Percentiles rank a stretch among this genome's conserved stretches.
Evolutionary conservation across 2,113 vertebrate genomes (phyloP).

Genomic region (Hippocampus guttulatus): DNA sequence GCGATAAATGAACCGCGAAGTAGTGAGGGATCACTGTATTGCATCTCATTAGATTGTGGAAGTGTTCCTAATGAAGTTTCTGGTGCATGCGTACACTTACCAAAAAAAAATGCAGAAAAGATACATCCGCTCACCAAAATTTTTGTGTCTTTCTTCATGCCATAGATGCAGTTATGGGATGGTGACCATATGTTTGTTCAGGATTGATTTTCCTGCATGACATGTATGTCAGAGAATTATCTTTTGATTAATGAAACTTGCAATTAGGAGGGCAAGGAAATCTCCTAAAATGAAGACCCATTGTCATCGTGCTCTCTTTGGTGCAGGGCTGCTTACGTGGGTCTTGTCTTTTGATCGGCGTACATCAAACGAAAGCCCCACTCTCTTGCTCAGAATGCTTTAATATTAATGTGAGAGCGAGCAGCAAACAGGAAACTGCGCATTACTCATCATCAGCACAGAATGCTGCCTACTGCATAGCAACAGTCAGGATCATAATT

Average conservation of each 20-base stretch:
- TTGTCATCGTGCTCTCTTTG: constrained; percentile 14
- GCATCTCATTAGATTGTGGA: background rate
- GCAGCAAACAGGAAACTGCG: constrained; percentile 57
- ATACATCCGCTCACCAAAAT: no score
- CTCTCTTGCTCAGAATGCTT: constrained; percentile 25
- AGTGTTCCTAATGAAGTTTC: background rate
- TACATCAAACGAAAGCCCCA: constrained; percentile 31
- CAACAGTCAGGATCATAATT: constrained; percentile 53
- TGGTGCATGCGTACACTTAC: background rate
- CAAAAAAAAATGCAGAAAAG: no score
- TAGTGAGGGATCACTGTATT: no score
- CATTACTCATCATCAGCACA: constrained; percentile 49
- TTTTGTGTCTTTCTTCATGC: no score
- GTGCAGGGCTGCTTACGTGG: constrained; percentile 27
- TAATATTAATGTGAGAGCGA: constrained; percentile 57
- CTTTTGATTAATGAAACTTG: constrained; percentile 8
- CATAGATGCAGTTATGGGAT: no score
- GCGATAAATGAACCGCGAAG: no score
- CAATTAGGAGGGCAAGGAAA: background rate
- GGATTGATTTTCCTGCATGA: background rate
- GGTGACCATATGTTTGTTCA: no score
- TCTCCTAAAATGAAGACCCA: constrained; percentile 18
- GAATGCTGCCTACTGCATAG: constrained; percentile 50
- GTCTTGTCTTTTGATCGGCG: constrained; percentile 36
- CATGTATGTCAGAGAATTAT: background rate